A percentile compares a stretch with the other conserved stretches of the same genome.
These are phyloP conservation scores for Crotalus viridis DNA, from an alignment of 2,113 vertebrate genomes.

Conservation along the genomic window DNA sequence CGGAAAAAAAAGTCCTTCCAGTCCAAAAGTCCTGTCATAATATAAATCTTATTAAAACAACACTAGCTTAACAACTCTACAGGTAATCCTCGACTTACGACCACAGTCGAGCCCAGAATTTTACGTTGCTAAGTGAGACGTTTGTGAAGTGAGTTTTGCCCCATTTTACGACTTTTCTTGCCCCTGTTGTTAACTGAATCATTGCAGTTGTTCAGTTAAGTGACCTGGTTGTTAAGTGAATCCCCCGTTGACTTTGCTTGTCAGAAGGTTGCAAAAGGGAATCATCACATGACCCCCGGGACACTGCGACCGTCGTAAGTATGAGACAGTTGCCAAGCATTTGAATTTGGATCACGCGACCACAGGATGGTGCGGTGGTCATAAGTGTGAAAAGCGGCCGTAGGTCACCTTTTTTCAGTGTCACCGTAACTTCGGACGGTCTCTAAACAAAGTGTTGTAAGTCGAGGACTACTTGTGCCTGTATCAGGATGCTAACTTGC, in stretches of 20 bases:
- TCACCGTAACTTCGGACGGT: neutral
- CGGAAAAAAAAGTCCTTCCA: neutral
- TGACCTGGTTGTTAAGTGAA: neutral
- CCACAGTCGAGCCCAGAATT: too few species aligned
- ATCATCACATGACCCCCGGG: too few species aligned
- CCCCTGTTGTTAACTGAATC: too few species aligned
- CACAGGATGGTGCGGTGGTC: too few species aligned
- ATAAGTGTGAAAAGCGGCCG: too few species aligned
- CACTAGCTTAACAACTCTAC: neutral
- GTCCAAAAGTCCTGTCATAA: neutral
- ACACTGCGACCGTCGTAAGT: neutral
- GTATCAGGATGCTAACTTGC: constrained; percentile 9
- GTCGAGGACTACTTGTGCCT: constrained; percentile 9
- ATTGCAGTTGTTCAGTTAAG: neutral
- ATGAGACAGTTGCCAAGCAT: neutral
- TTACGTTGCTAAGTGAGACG: neutral
- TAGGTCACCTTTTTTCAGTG: neutral
- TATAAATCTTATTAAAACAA: neutral
- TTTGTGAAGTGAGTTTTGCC: neutral
- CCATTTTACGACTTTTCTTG: neutral
- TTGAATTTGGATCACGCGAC: neutral
- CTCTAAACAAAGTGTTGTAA: neutral
- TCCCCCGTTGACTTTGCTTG: neutral
- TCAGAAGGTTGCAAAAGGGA: too few species aligned
- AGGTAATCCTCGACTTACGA: too few species aligned